These are phyloP conservation scores for Istiophorus platypterus DNA, from an alignment of 2,113 vertebrate species.

Conservation along the genomic window DNA sequence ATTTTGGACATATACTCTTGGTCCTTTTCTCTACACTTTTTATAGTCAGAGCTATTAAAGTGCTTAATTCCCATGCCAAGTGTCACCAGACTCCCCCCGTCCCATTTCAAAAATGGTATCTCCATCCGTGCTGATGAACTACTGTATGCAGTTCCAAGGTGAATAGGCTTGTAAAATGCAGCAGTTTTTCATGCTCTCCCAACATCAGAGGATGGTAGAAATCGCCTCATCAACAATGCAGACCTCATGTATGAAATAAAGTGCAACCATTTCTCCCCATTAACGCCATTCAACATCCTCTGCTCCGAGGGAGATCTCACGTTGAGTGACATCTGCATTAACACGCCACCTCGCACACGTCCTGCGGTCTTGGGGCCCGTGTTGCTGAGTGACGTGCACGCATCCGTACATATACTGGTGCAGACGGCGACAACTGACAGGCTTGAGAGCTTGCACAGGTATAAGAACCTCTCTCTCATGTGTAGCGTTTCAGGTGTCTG, in stretches of 20 bases:
- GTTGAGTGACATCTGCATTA: constrained; percentile 52
- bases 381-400: constrained; percentile 34
- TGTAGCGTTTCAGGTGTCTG: constrained; percentile 62
- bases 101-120: constrained; percentile 74
- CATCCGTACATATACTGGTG: not conserved
- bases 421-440: constrained; percentile 1
- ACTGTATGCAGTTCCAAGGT: constrained; percentile 60
- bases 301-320: constrained; percentile 16
- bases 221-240: constrained; percentile 62
- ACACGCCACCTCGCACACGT: not conserved
- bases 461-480: constrained; percentile 5
- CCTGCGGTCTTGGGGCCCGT: not conserved
- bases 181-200: constrained; percentile 39
- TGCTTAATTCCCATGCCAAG: constrained; percentile 77
- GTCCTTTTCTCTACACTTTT: constrained; percentile 62
- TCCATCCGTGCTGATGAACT: constrained; percentile 51
- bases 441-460: not conserved
- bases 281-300: constrained; percentile 45
- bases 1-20: constrained; percentile 61
- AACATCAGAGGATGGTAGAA: constrained; percentile 24
- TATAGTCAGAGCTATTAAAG: constrained; percentile 76
- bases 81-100: constrained; percentile 68
- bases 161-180: constrained; percentile 54
- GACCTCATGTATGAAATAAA: constrained; percentile 58
- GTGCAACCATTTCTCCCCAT: constrained; percentile 42